Evolutionary conservation across 2,888 invertebrate genomes (phyloP).

Genomic region (Aporophyla nigra): DNA sequence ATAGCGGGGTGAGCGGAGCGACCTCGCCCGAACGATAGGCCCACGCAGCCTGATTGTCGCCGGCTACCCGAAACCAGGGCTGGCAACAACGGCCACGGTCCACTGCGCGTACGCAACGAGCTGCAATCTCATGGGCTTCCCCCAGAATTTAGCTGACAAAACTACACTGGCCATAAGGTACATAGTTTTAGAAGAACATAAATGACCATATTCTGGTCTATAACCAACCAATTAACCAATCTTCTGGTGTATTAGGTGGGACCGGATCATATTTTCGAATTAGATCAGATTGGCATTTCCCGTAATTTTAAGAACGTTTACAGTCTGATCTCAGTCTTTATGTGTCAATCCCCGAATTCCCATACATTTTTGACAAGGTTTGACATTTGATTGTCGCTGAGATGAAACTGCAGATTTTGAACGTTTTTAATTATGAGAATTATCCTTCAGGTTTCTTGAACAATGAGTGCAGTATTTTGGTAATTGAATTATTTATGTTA

Average conservation of each 20-base stretch:
- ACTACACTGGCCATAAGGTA: background rate
- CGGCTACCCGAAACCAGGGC: conserved; percentile 77
- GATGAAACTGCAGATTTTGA: too few species aligned
- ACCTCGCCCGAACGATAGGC: conserved; percentile 88
- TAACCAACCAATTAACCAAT: background rate
- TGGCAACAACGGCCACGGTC: conserved; percentile 44
- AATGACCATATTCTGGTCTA: background rate
- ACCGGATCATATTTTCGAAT: background rate
- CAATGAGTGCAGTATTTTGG: background rate
- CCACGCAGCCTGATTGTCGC: conserved; percentile 91
- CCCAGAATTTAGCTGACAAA: conserved; percentile 13
- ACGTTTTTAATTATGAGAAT: too few species aligned
- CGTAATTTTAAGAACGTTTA: too few species aligned
- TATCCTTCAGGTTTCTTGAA: background rate
- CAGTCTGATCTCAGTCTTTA: too few species aligned
- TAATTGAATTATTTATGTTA: background rate
- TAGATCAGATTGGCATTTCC: background rate
- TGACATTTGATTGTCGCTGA: too few species aligned
- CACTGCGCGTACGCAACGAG: conserved; percentile 31
- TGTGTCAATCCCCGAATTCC: too few species aligned
- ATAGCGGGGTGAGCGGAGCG: conserved; percentile 87
- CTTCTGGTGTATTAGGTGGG: background rate
- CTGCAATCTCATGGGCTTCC: conserved; percentile 42
- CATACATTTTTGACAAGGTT: too few species aligned
- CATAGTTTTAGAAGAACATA: background rate